phyloP scores from a whole-genome alignment of 1,140 invertebrate genomes.

The Diuraphis noxia region DNA sequence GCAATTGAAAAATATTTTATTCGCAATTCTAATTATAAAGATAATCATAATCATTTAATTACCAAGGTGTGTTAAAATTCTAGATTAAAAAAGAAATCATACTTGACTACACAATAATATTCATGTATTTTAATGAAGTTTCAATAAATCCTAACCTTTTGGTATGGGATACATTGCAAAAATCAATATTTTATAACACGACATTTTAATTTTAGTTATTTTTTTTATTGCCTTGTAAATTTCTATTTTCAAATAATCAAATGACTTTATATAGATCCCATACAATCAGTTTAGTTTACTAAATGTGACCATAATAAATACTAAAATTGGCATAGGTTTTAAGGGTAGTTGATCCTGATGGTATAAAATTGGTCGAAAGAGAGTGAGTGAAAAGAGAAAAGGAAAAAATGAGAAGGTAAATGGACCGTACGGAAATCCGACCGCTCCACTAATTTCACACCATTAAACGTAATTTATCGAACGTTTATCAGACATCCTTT shows the following conservation, averaged over 20 bases:
- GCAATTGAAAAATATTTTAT: background rate
- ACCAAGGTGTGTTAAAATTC: background rate
- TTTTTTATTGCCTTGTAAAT: background rate
- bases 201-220: background rate
- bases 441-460: slow-evolving; percentile 52
- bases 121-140: too few relatives aligned
- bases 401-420: slow-evolving; percentile 44
- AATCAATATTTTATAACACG: background rate
- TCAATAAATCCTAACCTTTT: background rate
- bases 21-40: background rate
- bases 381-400: slow-evolving; percentile 11
- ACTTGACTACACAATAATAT: too few relatives aligned
- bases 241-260: background rate
- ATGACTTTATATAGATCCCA: background rate
- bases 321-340: slow-evolving; percentile 33
- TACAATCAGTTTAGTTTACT: background rate
- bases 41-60: background rate
- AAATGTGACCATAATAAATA: background rate
- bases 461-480: slow-evolving; percentile 54
- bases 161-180: background rate
- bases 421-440: slow-evolving; percentile 47
- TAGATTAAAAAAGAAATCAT: background rate
- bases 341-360: background rate
- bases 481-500: slow-evolving; percentile 51
- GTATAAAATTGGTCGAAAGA: background rate